These are phyloP conservation scores for Diorhabda elongata DNA, from an alignment of 1,140 invertebrate genomes.

Conservation along the genomic window DNA sequence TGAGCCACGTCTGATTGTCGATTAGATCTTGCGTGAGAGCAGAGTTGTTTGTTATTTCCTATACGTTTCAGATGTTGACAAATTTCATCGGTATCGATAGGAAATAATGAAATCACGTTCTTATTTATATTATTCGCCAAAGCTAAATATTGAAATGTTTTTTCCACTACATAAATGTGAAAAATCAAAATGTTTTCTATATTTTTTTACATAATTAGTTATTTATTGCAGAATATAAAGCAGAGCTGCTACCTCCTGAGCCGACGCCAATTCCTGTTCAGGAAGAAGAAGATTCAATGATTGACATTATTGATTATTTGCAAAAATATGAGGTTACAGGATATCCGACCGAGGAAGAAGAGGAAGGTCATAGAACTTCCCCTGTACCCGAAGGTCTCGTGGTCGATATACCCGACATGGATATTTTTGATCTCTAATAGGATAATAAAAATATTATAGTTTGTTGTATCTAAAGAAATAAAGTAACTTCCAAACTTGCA, in stretches of 20 bases:
- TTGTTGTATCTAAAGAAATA: neutral
- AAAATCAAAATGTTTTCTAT: too few relatives aligned
- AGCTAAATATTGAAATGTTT: too few relatives aligned
- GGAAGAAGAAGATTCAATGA: constrained; percentile 52
- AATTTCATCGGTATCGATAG: too few relatives aligned
- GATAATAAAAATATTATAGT: neutral
- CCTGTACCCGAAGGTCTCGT: constrained; percentile 29
- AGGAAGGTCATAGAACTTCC: constrained; percentile 30
- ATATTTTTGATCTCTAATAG: constrained; percentile 22
- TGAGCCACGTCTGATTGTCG: too few relatives aligned
- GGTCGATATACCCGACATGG: constrained; percentile 29
- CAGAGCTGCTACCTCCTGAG: constrained; percentile 62
- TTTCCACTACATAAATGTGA: too few relatives aligned
- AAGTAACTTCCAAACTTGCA: neutral
- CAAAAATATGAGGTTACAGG: constrained; percentile 37
- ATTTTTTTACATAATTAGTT: too few relatives aligned
- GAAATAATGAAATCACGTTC: too few relatives aligned
- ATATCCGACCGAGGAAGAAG: constrained; percentile 35
- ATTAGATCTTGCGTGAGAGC: too few relatives aligned
- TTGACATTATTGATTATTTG: constrained; percentile 46
- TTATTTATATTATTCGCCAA: too few relatives aligned
- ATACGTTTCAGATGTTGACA: too few relatives aligned
- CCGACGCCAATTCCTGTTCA: constrained; percentile 57
- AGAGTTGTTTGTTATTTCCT: too few relatives aligned
- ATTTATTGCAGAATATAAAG: constrained; percentile 52